Evolutionary conservation across 1,140 invertebrate genomes (phyloP).

Genomic region (Meloidogyne floridensis): DNA sequence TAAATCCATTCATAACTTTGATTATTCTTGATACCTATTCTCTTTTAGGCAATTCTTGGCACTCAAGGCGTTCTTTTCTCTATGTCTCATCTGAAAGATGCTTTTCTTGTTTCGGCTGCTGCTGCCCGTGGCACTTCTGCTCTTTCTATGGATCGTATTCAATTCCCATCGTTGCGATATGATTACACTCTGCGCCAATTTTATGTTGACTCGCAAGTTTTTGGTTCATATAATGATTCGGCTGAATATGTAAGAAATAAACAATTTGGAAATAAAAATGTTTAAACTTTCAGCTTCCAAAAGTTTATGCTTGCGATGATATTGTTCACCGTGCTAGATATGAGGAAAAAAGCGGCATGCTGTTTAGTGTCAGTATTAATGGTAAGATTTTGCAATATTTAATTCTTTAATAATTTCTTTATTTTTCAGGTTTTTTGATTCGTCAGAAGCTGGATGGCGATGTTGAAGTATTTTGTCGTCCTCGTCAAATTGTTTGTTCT

Average conservation of each 20-base stretch:
- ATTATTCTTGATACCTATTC: not conserved
- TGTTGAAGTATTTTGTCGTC: constrained; percentile 30
- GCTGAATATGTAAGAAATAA: not conserved
- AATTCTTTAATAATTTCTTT: not conserved
- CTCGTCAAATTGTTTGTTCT: constrained; percentile 34
- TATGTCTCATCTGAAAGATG: constrained; percentile 37
- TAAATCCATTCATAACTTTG: no score
- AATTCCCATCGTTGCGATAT: constrained; percentile 31
- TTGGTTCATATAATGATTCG: not conserved
- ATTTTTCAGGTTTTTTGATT: constrained; percentile 30
- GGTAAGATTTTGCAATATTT: not conserved
- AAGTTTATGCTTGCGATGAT: constrained; percentile 40
- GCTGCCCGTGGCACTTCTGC: constrained; percentile 34
- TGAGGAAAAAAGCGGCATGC: constrained; percentile 31
- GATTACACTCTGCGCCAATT: constrained; percentile 36
- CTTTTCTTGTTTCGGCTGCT: constrained; percentile 30
- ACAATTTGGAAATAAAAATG: constrained; percentile 11
- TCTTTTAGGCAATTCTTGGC: constrained; percentile 13
- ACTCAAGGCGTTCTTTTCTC: constrained; percentile 39
- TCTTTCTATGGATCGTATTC: constrained; percentile 34
- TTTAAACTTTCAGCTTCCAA: constrained; percentile 8
- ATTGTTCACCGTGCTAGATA: constrained; percentile 37
- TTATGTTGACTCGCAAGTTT: constrained; percentile 21
- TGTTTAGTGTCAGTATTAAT: constrained; percentile 31
- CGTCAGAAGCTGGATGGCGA: constrained; percentile 34